Evolutionary conservation across 2,888 invertebrate genomes (phyloP), one percentile per base, ranked within the genome.

Genomic region (Melitaea athalia): DNA sequence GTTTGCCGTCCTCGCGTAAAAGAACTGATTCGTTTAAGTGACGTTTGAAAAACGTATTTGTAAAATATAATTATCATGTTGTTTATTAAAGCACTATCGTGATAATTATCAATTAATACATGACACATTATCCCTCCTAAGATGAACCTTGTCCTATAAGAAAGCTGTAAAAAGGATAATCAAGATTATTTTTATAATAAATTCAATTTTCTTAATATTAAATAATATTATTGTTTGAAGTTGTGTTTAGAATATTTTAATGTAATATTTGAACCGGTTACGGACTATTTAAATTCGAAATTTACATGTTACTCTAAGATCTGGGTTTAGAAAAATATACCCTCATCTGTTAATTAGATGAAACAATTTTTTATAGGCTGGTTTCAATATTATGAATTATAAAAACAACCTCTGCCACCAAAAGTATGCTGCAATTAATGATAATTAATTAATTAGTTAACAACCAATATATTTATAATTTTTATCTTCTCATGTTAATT

Each of bases 21-120:
- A 68, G 71, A 66, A 71, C 71, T 71, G 68, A 71, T 71, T 68
- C 63, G 55, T 68, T 66, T 71, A 66, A 71, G 71, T 64, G 53
- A 60, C 43, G 63, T 63, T 63, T 62, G 67, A 57, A 63, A 61
- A 50, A 67, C 15, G 12, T 15, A 43, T 63, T 63, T 68, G 64
- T 55, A 55, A 64, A 59, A 68, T 62, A 52, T 59, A 24, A 67
- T 67, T n/a, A 63, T 45, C 55, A 43, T 62, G 57, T 31, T n/a
- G n/a, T 49, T 49, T 49, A 12, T 12, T 45, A 49, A 24, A 57
- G 64, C 49, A 42, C 24, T 52, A 45, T 14, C 47, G 14, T 52
- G 65, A 65, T 67, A 66, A 24, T 66, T 55, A 55, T 60, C n/a
- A 47, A 31, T 53, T 49, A 15, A 52, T 43, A 47, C 24, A 38